Base-by-base conservation (phyloP, 23 tunicate genomes). In the Trididemnum clinides region DNA sequence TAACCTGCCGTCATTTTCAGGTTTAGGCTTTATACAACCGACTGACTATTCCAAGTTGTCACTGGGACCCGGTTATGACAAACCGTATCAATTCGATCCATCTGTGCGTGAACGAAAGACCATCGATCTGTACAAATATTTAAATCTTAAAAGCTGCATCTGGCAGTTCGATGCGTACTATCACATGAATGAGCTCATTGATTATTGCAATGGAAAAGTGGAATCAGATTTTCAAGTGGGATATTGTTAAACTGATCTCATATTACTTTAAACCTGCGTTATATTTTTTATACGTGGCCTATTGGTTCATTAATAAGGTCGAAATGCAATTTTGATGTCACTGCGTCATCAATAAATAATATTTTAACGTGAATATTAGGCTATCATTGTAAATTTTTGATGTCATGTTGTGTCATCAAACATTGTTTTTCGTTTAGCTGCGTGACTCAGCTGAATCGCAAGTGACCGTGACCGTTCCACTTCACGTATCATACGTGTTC, bases 101-200 rank as follows among this genome's bases (percentile, higher is more conserved):
- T 78, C 71, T 1, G 90, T 97, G 0, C 93, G 99, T 1, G 93
- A 94, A 50, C 78, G 82, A 29, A 89, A 89, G 66, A 81, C 95
- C 4, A 94, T 97, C 64, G 97, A 94, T 33, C 77, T 97, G 15
- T 97, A 97, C 83, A 94, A 97, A 50, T 97, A 92, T 57, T 86
- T 97, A 39, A 97, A 97, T 85, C 64, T 97, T 71, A 97, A 97
- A 35, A 91, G 94, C 51, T 97, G 99, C 37, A 83, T 90, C 28
- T 97, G 99, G 99, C 91, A 94, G 57, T 97, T 97, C 66, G 97
- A 92, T 71, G 88, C 97, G 20, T 89, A 97, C 50, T 97, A 97
- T 37, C 88, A 94, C 32, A 88, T 97, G 99, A 65, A 86, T 49
- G 98, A 92, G 63, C 88, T 97, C 34, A 84, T 88, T 0, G 89